These are phyloP conservation scores for Tinea semifulvella DNA, from an alignment of 2,888 invertebrate species.

Conservation along the genomic window DNA sequence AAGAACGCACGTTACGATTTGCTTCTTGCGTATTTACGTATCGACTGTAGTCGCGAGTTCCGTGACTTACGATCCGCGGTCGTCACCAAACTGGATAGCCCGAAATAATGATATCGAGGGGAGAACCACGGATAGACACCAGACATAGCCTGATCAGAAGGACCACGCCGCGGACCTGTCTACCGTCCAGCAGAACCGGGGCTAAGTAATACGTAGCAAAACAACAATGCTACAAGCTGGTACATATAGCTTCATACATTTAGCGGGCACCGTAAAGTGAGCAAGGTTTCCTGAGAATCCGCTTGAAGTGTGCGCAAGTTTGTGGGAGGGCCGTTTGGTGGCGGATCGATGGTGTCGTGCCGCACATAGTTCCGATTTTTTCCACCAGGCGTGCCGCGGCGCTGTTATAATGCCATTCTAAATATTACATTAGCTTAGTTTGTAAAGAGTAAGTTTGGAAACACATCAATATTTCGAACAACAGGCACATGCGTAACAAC, in stretches of 20 bases:
- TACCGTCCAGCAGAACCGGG: conserved; percentile 26
- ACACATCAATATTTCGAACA: conserved; percentile 7
- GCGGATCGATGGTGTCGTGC: conserved; percentile 43
- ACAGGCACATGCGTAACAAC: conserved; percentile 7
- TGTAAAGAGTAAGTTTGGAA: not conserved
- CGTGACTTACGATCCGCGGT: conserved; percentile 25
- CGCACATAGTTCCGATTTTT: conserved; percentile 3
- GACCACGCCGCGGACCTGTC: conserved; percentile 1
- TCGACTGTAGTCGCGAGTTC: conserved; percentile 25
- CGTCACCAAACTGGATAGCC: conserved; percentile 28
- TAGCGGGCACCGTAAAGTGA: conserved; percentile 44
- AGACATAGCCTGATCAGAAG: conserved; percentile 22
- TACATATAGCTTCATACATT: conserved; percentile 40
- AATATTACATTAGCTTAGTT: conserved; percentile 7
- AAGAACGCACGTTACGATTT: conserved; percentile 21
- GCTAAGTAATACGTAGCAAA: conserved; percentile 51
- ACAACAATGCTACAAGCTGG: conserved; percentile 54
- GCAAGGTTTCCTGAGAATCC: conserved; percentile 31
- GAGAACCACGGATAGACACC: conserved; percentile 24
- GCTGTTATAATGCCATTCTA: conserved; percentile 6
- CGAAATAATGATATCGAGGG: conserved; percentile 23
- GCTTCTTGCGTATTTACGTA: conserved; percentile 27
- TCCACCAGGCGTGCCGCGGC: not conserved
- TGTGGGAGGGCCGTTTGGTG: conserved; percentile 28
- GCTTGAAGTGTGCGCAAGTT: conserved; percentile 46